Conservation (phyloP, 2,797 vertebrate species). For the Chrosomus eos region DNA sequence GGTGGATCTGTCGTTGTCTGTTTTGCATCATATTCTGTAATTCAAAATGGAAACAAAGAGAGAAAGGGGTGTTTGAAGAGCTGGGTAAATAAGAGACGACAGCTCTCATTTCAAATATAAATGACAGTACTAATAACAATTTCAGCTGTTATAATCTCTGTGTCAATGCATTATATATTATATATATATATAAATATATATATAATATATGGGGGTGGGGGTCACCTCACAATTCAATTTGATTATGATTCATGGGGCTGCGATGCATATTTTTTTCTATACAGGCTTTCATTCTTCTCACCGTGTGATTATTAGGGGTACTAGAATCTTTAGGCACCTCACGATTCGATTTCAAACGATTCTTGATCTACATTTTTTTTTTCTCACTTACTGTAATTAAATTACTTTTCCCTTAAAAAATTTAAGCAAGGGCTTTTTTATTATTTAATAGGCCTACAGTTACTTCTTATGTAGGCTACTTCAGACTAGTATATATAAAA, state of each 20-base stretch:
- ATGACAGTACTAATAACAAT: not conserved
- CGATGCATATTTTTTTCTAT: too few relatives aligned
- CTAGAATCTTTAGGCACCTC: not conserved
- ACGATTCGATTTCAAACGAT: not conserved
- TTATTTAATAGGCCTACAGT: too few relatives aligned
- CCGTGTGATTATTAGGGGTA: not conserved
- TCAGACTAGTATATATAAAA: not conserved
- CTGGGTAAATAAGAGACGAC: not conserved
- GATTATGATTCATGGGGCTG: too few relatives aligned
- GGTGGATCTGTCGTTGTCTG: constrained; percentile 18
- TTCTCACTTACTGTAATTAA: not conserved
- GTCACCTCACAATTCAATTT: not conserved
- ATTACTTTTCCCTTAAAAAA: not conserved
- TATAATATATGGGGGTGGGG: not conserved
- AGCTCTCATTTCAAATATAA: not conserved
- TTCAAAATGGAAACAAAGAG: constrained; percentile 13
- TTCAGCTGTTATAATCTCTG: not conserved
- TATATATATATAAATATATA: not conserved
- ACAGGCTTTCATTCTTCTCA: too few relatives aligned
- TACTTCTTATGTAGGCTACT: not conserved
- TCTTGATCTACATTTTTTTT: not conserved
- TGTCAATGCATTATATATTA: not conserved
- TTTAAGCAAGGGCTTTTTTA: not conserved
- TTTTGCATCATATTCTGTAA: constrained; percentile 1
- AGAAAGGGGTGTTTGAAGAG: constrained; percentile 1